Conservation (phyloP, 2,113 vertebrate species). For the Xiphophorus couchianus region DNA sequence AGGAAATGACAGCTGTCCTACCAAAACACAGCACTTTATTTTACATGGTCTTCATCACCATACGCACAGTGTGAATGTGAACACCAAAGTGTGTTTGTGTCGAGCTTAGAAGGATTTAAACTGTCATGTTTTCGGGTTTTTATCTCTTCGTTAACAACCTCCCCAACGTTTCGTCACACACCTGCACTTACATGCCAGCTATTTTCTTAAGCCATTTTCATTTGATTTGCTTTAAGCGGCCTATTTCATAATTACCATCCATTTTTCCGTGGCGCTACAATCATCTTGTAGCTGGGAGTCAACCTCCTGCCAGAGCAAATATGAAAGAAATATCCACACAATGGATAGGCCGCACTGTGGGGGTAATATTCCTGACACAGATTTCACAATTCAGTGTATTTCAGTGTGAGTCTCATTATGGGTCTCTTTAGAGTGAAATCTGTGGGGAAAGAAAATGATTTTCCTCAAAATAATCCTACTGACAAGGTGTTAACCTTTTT, state of each 20-base stretch:
- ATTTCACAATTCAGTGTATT: constrained; percentile 49
- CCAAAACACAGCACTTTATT: constrained; percentile 18
- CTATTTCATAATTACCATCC: constrained; percentile 70
- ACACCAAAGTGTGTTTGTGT: neutral
- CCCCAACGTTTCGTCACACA: constrained; percentile 19
- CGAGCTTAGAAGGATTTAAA: neutral
- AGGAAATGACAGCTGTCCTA: constrained; percentile 62
- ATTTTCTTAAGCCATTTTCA: constrained; percentile 61
- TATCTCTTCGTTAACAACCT: constrained; percentile 29
- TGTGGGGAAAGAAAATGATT: neutral
- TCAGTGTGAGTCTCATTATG: constrained; percentile 14
- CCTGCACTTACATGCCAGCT: constrained; percentile 29
- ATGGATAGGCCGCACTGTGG: constrained; percentile 30
- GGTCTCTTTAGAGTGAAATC: constrained; percentile 10
- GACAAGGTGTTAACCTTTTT: constrained; percentile 5
- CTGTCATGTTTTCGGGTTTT: neutral
- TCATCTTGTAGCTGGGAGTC: constrained; percentile 44
- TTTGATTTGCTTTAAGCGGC: constrained; percentile 66
- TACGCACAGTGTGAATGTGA: constrained; percentile 5
- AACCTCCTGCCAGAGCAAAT: constrained; percentile 66
- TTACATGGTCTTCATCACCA: constrained; percentile 17
- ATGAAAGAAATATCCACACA: constrained; percentile 43
- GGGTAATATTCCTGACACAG: constrained; percentile 51
- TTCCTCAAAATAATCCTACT: constrained; percentile 3
- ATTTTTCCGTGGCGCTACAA: constrained; percentile 57